A percentile compares a stretch with the other conserved stretches of the same genome.
phyloP scores from a whole-genome alignment of 2,113 vertebrate genomes.

The Melanerpes formicivorus region DNA sequence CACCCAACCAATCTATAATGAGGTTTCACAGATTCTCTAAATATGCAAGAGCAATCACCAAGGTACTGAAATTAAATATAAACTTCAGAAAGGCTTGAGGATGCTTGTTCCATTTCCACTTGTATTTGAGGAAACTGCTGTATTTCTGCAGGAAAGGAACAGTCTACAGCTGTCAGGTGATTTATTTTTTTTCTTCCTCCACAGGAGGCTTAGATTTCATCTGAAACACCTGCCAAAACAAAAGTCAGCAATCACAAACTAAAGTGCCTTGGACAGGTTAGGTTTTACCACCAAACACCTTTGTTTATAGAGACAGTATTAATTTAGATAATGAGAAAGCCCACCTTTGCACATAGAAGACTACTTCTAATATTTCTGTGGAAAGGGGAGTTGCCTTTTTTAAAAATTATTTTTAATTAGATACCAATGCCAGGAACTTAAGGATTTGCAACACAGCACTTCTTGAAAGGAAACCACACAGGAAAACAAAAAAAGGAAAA shows the following conservation, averaged over 20 bases:
- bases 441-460: background rate
- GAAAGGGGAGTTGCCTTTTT: background rate
- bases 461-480: background rate
- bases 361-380: background rate
- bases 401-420: background rate
- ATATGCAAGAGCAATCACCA: background rate
- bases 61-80: background rate
- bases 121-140: constrained; percentile 53
- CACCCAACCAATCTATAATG: background rate
- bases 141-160: constrained; percentile 64
- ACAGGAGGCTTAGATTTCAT: constrained; percentile 65
- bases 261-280: constrained; percentile 50
- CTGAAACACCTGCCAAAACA: constrained; percentile 67
- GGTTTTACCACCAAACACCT: background rate
- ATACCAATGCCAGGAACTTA: background rate
- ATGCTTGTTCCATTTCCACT: constrained; percentile 20
- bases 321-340: background rate
- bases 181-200: constrained; percentile 61
- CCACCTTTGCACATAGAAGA: background rate
- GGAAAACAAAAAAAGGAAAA: background rate
- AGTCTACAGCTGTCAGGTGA: constrained; percentile 60
- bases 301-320: background rate
- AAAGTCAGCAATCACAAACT: constrained; percentile 65
- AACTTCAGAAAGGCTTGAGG: constrained; percentile 43
- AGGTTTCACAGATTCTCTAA: background rate